Evolutionary conservation across 1,140 invertebrate genomes (phyloP), one percentile per base, ranked within the genome.

Genomic region (Drosophila parabipectinata): DNA sequence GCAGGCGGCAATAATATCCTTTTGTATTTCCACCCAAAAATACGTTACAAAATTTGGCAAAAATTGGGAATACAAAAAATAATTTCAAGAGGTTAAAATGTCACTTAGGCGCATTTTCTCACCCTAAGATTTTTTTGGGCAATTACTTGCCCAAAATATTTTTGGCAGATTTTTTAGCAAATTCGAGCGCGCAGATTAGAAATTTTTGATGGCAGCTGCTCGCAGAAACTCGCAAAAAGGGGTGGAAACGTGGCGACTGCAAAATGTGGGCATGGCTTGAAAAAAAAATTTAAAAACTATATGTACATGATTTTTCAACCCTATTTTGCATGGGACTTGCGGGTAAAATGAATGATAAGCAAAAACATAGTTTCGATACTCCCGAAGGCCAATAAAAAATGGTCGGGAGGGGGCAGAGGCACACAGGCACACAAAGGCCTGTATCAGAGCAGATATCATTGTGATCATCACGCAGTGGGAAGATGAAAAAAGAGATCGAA

Each of bases 61-160:
- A 61, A 50, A 45, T 55, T 24, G 4, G 10, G 48, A 56, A 21
- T 21, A 21, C 21, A 21, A 21, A 14, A 77, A 60, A 52, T 61
- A 56, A 21, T 56, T 54, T 66, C 59, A 79, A 88, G 72, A 87
- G 83, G 83, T 87, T 87, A 87, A 79, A 85, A 87, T 83, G 83
- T 88, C 83, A 89, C 72, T 73, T 83, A 79, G 83, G 79, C 76
- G 45, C 83, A 87, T 53, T 37, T 37, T 53, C 32, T 39, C 64
- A 55, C 52, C 63, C 64, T 48, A 26, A 41, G 26, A 41, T 57
- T 41, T 67, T 77, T 82, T 82, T 83, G 4, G 50, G 39, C 76
- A 84, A 76, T 84, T 83, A 79, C 54, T 75, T 53, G 6, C 47
- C 55, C 50, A 57, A 50, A 63, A 63, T 0, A 18, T 62, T 61